These are phyloP conservation scores for Larimichthys crocea DNA, from an alignment of 2,113 vertebrate genomes.

Conservation along the genomic window DNA sequence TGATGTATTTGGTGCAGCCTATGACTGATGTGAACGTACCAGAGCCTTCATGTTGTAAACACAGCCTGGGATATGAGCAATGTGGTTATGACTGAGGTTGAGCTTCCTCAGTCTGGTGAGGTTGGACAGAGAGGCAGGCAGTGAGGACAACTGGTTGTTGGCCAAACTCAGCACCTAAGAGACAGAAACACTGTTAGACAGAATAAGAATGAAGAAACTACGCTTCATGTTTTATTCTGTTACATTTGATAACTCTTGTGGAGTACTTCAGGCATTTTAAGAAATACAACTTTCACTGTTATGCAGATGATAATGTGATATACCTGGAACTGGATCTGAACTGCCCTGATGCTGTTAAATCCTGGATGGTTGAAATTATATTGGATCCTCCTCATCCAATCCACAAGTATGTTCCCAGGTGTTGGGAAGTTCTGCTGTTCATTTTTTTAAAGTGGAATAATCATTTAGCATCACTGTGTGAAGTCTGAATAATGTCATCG, in stretches of 20 bases:
- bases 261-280: background rate
- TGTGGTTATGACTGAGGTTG: slow-evolving; percentile 92
- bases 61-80: slow-evolving; percentile 88
- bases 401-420: too few species aligned
- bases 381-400: too few species aligned
- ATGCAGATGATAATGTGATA: background rate
- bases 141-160: slow-evolving; percentile 87
- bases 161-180: slow-evolving; percentile 88
- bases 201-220: background rate
- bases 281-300: background rate
- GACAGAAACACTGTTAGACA: background rate
- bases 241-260: background rate
- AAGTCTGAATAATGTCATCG: too few species aligned
- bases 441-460: background rate
- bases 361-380: too few species aligned
- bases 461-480: too few species aligned
- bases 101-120: slow-evolving; percentile 87
- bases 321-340: background rate
- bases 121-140: slow-evolving; percentile 85
- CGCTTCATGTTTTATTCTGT: background rate
- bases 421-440: too few species aligned
- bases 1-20: background rate
- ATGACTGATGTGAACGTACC: slow-evolving; percentile 39
- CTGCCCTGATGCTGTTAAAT: background rate
- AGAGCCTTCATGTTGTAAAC: slow-evolving; percentile 88